Conservation (phyloP, 2,888 invertebrate genomes). For the Timandra comae region DNA sequence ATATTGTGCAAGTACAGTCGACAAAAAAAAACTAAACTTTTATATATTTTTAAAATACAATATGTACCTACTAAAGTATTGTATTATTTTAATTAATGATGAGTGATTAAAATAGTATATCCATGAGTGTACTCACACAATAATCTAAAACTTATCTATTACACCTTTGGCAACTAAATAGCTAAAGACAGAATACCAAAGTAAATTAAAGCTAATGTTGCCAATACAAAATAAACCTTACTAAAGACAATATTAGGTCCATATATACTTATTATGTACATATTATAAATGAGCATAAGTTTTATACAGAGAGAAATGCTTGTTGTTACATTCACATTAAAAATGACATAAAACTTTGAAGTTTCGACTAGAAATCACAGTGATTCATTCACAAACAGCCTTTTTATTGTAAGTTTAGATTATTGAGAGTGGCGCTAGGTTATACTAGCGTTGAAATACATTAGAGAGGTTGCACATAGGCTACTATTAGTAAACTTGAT, state of each 20-base stretch:
- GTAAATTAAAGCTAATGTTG: background rate
- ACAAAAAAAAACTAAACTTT: slow-evolving; percentile 2
- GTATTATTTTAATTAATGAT: too few relatives aligned
- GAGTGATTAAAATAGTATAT: too few relatives aligned
- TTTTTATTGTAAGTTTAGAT: background rate
- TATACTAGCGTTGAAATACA: too few relatives aligned
- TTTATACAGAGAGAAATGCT: slow-evolving; percentile 58
- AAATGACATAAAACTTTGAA: slow-evolving; percentile 37
- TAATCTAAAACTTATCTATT: too few relatives aligned
- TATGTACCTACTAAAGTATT: too few relatives aligned
- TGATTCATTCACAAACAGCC: slow-evolving; percentile 32
- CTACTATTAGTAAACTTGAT: too few relatives aligned
- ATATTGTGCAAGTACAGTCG: slow-evolving; percentile 24
- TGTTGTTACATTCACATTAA: slow-evolving; percentile 42
- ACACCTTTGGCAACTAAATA: too few relatives aligned
- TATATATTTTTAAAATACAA: too few relatives aligned
- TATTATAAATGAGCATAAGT: slow-evolving; percentile 49
- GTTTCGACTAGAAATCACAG: slow-evolving; percentile 68
- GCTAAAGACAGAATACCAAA: background rate
- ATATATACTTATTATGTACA: slow-evolving; percentile 27
- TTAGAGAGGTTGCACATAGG: too few relatives aligned
- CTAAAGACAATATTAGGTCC: slow-evolving; percentile 10
- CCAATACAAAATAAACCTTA: background rate
- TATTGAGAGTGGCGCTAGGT: too few relatives aligned
- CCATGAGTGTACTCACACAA: too few relatives aligned